Evolutionary conservation across 2,888 invertebrate genomes (phyloP).

Genomic region (Opisthograptis luteolata): DNA sequence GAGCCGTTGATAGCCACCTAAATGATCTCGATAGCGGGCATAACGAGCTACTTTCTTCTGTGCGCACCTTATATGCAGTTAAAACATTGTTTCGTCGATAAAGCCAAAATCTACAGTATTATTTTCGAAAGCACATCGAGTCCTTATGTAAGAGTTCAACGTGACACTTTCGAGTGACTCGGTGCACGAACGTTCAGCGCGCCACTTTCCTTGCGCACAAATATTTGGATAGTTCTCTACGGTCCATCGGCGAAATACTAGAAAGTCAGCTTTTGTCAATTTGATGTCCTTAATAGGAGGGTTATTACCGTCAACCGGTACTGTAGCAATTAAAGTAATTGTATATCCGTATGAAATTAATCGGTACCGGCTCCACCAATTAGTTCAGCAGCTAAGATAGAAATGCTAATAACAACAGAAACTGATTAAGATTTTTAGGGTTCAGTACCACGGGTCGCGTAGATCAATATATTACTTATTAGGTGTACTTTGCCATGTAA

Average conservation of each 20-base stretch:
- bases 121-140: constrained; percentile 80
- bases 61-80: constrained; percentile 52
- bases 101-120: constrained; percentile 70
- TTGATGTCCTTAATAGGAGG: constrained; percentile 41
- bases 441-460: no score
- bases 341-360: constrained; percentile 31
- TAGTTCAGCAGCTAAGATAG: constrained; percentile 28
- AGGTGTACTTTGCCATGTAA: no score
- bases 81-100: constrained; percentile 63
- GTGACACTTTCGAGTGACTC: constrained; percentile 75
- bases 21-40: constrained; percentile 46
- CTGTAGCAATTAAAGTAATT: constrained; percentile 36
- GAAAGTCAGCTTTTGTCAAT: constrained; percentile 39
- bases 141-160: constrained; percentile 83
- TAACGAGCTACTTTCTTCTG: constrained; percentile 65
- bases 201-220: constrained; percentile 77
- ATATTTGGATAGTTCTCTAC: constrained; percentile 68
- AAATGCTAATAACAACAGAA: constrained; percentile 19
- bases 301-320: constrained; percentile 38
- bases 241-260: constrained; percentile 36
- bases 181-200: constrained; percentile 68
- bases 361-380: constrained; percentile 33
- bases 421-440: background rate
- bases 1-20: constrained; percentile 32
- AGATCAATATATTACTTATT: no score